Base-by-base conservation (phyloP, 2,888 invertebrate genomes). In the Neuroscelio doddi region DNA sequence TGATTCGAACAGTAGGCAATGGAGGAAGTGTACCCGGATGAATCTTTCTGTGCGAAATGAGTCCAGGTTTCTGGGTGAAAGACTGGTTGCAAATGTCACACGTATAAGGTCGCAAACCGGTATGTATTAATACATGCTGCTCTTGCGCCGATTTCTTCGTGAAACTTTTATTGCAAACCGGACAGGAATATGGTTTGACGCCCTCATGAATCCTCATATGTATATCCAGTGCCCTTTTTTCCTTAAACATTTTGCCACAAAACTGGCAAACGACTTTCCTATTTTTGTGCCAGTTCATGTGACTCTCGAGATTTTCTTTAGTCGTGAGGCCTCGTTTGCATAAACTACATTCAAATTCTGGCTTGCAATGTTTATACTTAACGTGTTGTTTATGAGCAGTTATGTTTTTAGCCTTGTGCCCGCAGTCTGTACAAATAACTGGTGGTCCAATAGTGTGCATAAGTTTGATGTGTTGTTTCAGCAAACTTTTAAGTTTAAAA, bases 121-220 rank as follows among this genome's bases (percentile, higher is more conserved):
- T 69, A 24, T 76, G 74, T 3, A 72, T 29, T 4, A 75, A 47
- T 0, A 72, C 34, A 5, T 76, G 71, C 10, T 71, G 75, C 1
- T 62, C 66, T 14, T 65, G 12, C 1, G 63, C 66, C 4, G 63
- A 38, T 21, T 51, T 58, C n/a, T 58, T 29, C 1, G 59, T 47
- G 24, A 74, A 74, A 1, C 64, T 52, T 41, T 71, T 71, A 3
- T 68, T 71, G 41, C 81, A 81, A 4, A 81, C 71, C 1, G 75
- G 73, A 53, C 81, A 80, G 0, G 73, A 62, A 7, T 76, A 80
- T 0, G 80, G 80, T 15, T 80, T 76, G 0, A 70, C 73, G 0
- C 79, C 81, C 0, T 79, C 81, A 41, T 81, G 80, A 17, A 79
- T 74, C 1, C 78, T 49, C 78, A 78, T 79, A 30, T 80, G 79